phyloP scores from a whole-genome alignment of 2,797 vertebrate genomes.

The Sphenodon punctatus region DNA sequence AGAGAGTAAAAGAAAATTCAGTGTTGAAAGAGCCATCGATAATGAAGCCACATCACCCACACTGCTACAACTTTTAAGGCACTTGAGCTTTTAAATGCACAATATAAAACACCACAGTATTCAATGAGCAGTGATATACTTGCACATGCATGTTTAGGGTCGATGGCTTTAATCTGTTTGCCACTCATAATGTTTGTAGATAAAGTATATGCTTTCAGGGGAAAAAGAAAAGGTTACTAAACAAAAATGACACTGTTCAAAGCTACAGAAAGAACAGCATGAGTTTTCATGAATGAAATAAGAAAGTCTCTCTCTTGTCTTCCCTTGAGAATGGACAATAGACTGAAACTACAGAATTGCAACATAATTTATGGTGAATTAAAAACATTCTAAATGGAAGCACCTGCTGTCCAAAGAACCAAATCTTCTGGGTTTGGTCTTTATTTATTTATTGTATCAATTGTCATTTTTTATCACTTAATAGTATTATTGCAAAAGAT shows the following conservation, averaged over 20 bases:
- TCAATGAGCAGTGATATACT: background rate
- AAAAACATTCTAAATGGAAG: background rate
- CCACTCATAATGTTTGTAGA: background rate
- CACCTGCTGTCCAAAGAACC: background rate
- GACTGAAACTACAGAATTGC: background rate
- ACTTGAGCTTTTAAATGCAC: slow-evolving; percentile 18
- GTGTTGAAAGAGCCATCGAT: background rate
- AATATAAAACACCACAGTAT: background rate
- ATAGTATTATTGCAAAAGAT: background rate
- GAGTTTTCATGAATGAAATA: slow-evolving; percentile 7
- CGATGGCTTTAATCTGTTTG: slow-evolving; percentile 32
- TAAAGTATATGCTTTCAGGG: background rate
- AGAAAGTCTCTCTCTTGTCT: background rate
- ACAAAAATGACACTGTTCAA: background rate
- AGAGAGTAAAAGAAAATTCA: background rate
- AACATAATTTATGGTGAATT: background rate
- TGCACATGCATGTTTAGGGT: background rate
- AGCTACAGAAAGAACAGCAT: background rate
- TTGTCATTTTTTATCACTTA: background rate
- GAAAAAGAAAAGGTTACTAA: background rate
- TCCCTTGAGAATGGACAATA: background rate
- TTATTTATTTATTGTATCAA: background rate
- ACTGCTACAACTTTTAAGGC: slow-evolving; percentile 4
- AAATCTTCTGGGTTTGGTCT: background rate
- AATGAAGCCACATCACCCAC: background rate